A percentile compares a stretch with the other conserved stretches of the same genome.
phyloP scores from a whole-genome alignment of 2,797 vertebrate genomes.

The Pelochelys cantorii region DNA sequence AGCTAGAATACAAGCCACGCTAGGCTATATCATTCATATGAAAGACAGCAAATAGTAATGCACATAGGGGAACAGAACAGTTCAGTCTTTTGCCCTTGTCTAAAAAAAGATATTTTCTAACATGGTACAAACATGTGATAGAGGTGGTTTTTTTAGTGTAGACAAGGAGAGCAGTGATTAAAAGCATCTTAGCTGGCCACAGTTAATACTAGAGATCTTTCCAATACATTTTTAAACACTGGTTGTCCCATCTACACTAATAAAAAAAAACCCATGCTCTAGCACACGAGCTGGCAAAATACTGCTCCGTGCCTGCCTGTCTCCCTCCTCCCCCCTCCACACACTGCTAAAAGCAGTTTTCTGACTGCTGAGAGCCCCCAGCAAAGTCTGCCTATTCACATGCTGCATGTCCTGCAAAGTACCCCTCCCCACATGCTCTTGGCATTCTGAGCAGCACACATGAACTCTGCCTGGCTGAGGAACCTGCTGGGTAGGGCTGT shows the following conservation, averaged over 20 bases:
- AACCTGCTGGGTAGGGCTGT: no score
- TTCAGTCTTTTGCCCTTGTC: no score
- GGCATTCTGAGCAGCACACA: no score
- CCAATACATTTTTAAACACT: background rate
- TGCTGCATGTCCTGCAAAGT: no score
- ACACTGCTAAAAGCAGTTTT: no score
- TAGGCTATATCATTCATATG: background rate
- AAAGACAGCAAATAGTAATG: background rate
- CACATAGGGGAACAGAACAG: background rate
- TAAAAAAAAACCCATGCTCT: background rate
- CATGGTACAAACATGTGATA: background rate
- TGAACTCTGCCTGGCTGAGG: no score
- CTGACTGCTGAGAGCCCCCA: no score
- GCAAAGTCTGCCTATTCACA: no score
- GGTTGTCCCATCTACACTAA: background rate
- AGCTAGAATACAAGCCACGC: background rate
- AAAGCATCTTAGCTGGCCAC: background rate
- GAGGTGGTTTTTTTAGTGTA: background rate
- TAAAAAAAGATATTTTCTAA: background rate
- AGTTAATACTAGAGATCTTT: background rate
- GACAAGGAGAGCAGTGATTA: background rate
- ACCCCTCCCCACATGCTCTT: no score
- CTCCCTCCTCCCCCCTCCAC: no score
- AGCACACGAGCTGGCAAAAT: background rate
- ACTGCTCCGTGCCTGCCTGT: no score